These are phyloP conservation scores for Drosophila bunnanda DNA, from an alignment of 2,888 invertebrate species.

Conservation along the genomic window DNA sequence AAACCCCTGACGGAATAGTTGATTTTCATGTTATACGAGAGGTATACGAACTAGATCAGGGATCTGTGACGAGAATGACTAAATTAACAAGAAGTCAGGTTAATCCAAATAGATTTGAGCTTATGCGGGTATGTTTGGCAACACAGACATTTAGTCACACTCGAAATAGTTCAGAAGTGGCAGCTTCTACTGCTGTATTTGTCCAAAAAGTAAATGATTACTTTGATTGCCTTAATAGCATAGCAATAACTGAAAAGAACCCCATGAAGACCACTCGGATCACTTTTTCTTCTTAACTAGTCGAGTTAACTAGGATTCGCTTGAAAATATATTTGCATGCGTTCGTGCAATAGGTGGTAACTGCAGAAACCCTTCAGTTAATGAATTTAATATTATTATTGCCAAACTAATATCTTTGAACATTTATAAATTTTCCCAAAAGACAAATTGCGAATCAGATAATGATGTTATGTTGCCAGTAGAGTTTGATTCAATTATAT, in stretches of 20 bases:
- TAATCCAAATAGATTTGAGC: background rate
- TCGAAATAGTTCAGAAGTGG: background rate
- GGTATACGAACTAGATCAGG: background rate
- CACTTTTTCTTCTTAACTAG: background rate
- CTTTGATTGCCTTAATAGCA: background rate
- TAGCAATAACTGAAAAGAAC: background rate
- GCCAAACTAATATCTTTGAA: conserved; percentile 1
- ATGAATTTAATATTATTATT: conserved; percentile 4
- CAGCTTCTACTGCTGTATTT: background rate
- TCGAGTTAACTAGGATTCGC: conserved; percentile 2
- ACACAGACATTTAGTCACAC: conserved; percentile 1
- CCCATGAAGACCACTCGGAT: background rate
- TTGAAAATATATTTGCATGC: conserved; percentile 7
- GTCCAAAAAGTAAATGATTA: background rate
- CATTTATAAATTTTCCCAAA: conserved; percentile 5
- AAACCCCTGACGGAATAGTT: background rate
- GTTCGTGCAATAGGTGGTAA: conserved; percentile 3
- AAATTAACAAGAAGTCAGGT: no score
- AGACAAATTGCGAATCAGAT: background rate
- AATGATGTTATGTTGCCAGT: conserved; percentile 2
- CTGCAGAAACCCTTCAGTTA: background rate
- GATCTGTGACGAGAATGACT: conserved; percentile 1
- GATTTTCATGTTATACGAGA: background rate
- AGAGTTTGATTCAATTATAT: conserved; percentile 4
- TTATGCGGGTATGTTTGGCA: background rate